Base-by-base conservation (phyloP, 1,140 invertebrate species). In the Mylabris phalerata region DNA sequence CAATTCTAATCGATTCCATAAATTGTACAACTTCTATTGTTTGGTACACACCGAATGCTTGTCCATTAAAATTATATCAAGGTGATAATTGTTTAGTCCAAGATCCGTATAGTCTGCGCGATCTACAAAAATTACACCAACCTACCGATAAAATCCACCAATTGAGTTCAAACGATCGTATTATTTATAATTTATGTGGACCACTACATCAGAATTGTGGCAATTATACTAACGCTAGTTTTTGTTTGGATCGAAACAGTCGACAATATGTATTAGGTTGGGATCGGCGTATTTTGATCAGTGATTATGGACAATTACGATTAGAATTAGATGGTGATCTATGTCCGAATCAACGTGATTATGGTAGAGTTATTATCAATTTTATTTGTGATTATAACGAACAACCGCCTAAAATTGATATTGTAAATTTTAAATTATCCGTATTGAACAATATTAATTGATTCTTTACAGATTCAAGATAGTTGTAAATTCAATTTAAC, bases 131-230 rank as follows among this genome's bases (percentile, higher is more conserved):
- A 25, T 38, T 54, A n/a, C 24, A 45, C 7, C 44, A 26, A 26
- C 3, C 26, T 6, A 45, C 25, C 11, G 51, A 54, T 38, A 24
- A 27, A 54, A 46, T 45, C 13, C 32, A 45, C 40, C 24, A 42
- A n/a, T 13, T 54, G 3, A 45, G 1, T 45, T 9, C 47, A n/a
- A 48, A 32, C 10, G n/a, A 54, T 9, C 2, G 5, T 3, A 42
- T 54, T 24, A 42, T 54, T 32, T 54, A 45, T 9, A 54, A 54
- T 54, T 32, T 54, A 45, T 54, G 51, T 32, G 51, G 51, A 5
- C 51, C 51, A 2, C 44, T 54, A 26, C 51, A 54, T 7, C 0
- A 27, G 24, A 3, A 25, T 11, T 54, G 51, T 4, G 24, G 39
- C 9, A 45, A 32, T 27, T 45, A 38, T 27, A 45, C 19, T 27